phyloP scores from a whole-genome alignment of 2,888 invertebrate genomes.

The Hoplodrina blanda region DNA sequence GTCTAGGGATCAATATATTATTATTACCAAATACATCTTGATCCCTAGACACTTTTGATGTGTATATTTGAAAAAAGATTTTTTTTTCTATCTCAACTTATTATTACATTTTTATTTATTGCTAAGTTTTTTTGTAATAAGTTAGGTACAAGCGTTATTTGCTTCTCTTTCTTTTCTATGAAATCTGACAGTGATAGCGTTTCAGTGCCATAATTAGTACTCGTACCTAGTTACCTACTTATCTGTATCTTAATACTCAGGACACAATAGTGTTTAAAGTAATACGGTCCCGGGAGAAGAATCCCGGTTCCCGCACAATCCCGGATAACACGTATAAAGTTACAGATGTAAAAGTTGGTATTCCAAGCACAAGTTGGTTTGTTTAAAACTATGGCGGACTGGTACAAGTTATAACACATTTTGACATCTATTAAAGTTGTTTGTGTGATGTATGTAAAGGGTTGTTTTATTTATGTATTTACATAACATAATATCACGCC shows the following conservation, averaged over 20 bases:
- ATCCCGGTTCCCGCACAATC: constrained; percentile 57
- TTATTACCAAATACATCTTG: too few relatives aligned
- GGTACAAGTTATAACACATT: constrained; percentile 38
- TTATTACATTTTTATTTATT: too few relatives aligned
- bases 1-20: too few relatives aligned
- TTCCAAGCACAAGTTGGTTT: constrained; percentile 56
- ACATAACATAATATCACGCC: too few relatives aligned
- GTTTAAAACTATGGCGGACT: constrained; percentile 47
- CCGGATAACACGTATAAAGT: constrained; percentile 64
- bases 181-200: too few relatives aligned
- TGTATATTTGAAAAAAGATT: too few relatives aligned
- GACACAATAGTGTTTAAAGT: constrained; percentile 50
- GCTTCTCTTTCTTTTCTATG: too few relatives aligned
- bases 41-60: too few relatives aligned
- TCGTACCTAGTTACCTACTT: background rate
- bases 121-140: too few relatives aligned
- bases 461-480: background rate
- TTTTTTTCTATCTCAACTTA: too few relatives aligned
- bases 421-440: constrained; percentile 45
- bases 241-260: constrained; percentile 15
- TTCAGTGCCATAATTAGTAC: too few relatives aligned
- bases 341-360: constrained; percentile 61
- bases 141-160: too few relatives aligned
- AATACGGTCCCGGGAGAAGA: constrained; percentile 69
- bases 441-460: constrained; percentile 13